Base-by-base conservation (phyloP, 2,888 invertebrate species). In the Gari tellinella region DNA sequence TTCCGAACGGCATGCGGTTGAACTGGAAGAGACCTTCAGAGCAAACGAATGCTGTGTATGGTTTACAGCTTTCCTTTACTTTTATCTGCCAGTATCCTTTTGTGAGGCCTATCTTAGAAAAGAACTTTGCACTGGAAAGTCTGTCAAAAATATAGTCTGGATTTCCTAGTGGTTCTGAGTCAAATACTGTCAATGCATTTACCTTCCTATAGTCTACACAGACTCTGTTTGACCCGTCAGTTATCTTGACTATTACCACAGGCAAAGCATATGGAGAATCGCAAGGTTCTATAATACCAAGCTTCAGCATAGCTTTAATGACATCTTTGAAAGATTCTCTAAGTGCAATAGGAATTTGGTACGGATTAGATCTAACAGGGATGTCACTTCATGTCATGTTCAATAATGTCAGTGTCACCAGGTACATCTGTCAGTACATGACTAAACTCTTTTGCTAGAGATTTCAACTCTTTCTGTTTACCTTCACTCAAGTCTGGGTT, bases 81-180 rank as follows among this genome's bases (percentile, higher is more conserved):
- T 64, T 58, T 12, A 83, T 43, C 40, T 84, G 82, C 82, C 78
- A 83, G 46, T 81, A 81, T 0, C 80, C 83, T 46, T 83, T 80
- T 1, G 66, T 43, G 4, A 83, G 26, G 61, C 80, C 77, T 15
- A 81, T 23, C 40, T 69, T 78, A 2, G 67, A 52, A 46, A 83
- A 64, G 63, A 67, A 83, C 46, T 65, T 77, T 26, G 55, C 46
- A 5, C 48, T 41, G 3, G 68, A 37, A 0, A 81, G 21, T 17
- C 77, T 65, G 2, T 63, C 56, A 76, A 83, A 81, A 5, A 85
- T 76, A 23, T 72, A 69, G 10, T 83, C 84, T 10, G 58, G 26
- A 40, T 78, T 70, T 7, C 66, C 68, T 48, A 85, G 75, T 7
- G 83, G 81, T 55, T 84, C 86, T 10, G 70, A 60, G 52, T 82